These are phyloP conservation scores for Aphrocallistes beatrix DNA, from an alignment of 37 sponge, comb jelly and placozoan genomes.

Conservation along the genomic window DNA sequence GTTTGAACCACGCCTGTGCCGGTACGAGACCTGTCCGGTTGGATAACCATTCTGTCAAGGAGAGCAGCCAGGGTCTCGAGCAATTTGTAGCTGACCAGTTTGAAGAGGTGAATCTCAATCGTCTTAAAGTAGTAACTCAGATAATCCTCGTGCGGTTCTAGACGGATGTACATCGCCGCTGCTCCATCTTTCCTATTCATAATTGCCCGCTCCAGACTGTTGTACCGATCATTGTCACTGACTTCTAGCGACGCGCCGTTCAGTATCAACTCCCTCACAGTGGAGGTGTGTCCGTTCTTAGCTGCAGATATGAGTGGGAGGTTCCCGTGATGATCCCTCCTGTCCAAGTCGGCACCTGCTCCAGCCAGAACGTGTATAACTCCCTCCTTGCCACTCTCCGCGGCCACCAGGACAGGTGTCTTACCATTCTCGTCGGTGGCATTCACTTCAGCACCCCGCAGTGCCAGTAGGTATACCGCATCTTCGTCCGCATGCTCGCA, in stretches of 20 bases:
- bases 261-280: not conserved
- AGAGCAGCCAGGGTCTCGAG: not conserved
- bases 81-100: not conserved
- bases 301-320: not conserved
- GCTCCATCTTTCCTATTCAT: not conserved
- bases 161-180: not conserved
- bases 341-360: not conserved
- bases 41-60: not conserved
- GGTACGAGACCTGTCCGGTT: not conserved
- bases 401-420: too few species aligned
- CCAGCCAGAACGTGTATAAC: conserved; percentile 3
- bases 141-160: not conserved
- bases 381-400: not conserved
- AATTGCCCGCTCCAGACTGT: conserved; percentile 1
- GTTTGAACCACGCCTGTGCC: not conserved
- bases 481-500: conserved; percentile 16
- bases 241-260: not conserved
- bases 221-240: not conserved
- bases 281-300: not conserved
- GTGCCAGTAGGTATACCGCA: not conserved
- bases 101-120: not conserved
- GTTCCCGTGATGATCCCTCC: not conserved
- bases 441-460: not conserved
- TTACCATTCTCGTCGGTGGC: not conserved
- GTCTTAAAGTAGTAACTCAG: not conserved